These are phyloP conservation scores for Syngnathus acus DNA, from an alignment of 2,797 vertebrate species.

Conservation along the genomic window DNA sequence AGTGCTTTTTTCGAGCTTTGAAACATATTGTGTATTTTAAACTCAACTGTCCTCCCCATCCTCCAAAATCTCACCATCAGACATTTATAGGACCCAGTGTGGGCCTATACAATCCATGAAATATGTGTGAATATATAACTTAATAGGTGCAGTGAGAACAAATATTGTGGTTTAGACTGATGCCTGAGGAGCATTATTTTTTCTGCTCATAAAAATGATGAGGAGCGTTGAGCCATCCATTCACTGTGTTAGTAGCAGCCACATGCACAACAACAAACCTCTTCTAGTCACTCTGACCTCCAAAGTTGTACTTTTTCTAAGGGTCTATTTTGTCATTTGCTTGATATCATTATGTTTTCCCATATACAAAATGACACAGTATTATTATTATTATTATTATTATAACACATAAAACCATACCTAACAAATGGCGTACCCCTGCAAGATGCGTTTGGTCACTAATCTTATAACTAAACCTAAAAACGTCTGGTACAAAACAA, in stretches of 20 bases:
- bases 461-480: background rate
- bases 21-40: background rate
- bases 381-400: background rate
- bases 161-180: conserved; percentile 8
- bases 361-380: background rate
- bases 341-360: background rate
- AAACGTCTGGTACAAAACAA: background rate
- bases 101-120: conserved; percentile 13
- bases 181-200: conserved; percentile 8
- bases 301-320: background rate
- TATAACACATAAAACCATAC: background rate
- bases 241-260: background rate
- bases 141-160: conserved; percentile 35
- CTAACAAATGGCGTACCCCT: background rate
- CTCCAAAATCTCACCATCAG: background rate
- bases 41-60: conserved; percentile 1
- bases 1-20: no score
- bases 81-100: background rate
- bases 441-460: background rate
- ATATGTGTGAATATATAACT: conserved; percentile 22
- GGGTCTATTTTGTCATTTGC: background rate
- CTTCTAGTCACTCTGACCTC: background rate
- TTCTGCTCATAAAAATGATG: conserved; percentile 9
- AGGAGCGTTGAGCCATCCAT: background rate
- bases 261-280: background rate